Conservation (phyloP, 2,888 invertebrate species). For the Coelogynopora nodosa region DNA sequence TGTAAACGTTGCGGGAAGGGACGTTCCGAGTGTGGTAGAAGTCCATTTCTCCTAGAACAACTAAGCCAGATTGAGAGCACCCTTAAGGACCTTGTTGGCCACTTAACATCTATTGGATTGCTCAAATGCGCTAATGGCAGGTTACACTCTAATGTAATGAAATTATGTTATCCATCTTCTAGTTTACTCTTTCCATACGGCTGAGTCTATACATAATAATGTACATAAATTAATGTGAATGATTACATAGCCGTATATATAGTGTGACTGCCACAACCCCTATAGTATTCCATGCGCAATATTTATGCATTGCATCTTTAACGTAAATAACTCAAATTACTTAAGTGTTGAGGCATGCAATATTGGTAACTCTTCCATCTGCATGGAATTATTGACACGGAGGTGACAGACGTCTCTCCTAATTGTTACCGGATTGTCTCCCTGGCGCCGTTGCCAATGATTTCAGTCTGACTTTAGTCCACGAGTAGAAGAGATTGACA, state of each 20-base stretch:
- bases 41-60: neutral
- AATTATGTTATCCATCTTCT: neutral
- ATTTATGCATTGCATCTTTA: too few species aligned
- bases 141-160: neutral
- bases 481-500: neutral
- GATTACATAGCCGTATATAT: neutral
- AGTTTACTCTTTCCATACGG: neutral
- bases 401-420: neutral
- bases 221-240: neutral
- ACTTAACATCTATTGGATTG: too few species aligned
- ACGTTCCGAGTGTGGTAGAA: neutral
- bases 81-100: neutral
- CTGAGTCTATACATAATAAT: neutral
- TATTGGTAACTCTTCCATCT: too few species aligned
- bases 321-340: too few species aligned
- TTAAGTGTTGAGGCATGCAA: too few species aligned
- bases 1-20: neutral
- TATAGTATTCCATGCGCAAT: too few species aligned
- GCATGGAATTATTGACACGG: neutral
- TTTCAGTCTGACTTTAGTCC: neutral
- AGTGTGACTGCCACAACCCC: neutral
- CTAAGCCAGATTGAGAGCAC: neutral
- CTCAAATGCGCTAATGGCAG: neutral
- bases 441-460: constrained; percentile 9
- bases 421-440: neutral